Evolutionary conservation across 2,797 vertebrate genomes (phyloP), one percentile per base, ranked within the genome.

Genomic region (Prionace glauca): DNA sequence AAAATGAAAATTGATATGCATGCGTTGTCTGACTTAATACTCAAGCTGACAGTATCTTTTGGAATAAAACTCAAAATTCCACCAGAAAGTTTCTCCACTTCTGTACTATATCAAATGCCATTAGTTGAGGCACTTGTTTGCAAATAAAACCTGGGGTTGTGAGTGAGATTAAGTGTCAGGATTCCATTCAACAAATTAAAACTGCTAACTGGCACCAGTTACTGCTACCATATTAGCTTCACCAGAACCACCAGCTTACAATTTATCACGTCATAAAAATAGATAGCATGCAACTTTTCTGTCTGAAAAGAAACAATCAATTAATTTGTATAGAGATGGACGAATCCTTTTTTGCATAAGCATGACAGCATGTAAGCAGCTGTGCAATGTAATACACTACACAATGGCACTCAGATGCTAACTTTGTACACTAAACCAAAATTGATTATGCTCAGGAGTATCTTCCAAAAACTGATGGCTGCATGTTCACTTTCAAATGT

Each of bases 151-250:
- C 16, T 1, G 36, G n/a, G n/a, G 32, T 18, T n/a, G 20, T 67
- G 50, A 56, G 50, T 56, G 50, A 56, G 50, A 56, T 67, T 16
- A 32, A 65, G 29, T 65, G 60, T 91, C 62, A 36, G 36, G 18
- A 67, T 92, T 67, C 60, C 62, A 92, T n/a, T 92, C n/a, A 92
- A 92, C 18, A 92, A 24, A 92, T 69, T n/a, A 41, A 92, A 90
- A 14, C 16, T 90, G 56, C 62, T 41, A 45, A 84, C 41, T 84
- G 81, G 18, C 79, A 41, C 36, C n/a, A 67, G 60, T 67, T 8
- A 67, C 18, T 67, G 32, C 90, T 69, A 24, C n/a, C 32, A 92
- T 41, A n/a, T 65, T 65, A 32, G 56, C 87, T 62, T 90, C 8
- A 90, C 24, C 50, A 90, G 26, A 90, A 90, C 56, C 26, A 90